Evolutionary conservation across 2,797 vertebrate species (phyloP).

Genomic region (Aphelocoma californica): DNA sequence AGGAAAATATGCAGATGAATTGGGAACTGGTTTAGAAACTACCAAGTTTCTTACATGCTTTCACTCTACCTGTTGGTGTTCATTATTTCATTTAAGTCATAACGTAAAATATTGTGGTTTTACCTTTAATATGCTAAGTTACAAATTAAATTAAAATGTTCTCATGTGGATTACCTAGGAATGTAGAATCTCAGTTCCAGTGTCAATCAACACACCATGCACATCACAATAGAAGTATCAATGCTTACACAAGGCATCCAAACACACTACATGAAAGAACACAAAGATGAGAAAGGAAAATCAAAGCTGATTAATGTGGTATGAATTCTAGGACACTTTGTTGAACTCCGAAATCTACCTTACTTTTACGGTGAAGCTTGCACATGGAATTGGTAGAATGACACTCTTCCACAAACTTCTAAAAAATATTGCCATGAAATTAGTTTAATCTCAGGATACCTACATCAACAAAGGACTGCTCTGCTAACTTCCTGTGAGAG

Average conservation of each 20-base stretch:
- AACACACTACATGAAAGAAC: background rate
- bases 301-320: background rate
- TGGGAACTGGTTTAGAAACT: background rate
- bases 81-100: background rate
- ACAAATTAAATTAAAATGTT: background rate
- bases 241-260: background rate
- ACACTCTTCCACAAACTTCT: background rate
- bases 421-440: background rate
- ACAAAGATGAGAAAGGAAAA: background rate
- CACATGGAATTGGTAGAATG: background rate
- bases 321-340: background rate
- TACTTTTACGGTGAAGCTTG: background rate
- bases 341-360: background rate
- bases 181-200: background rate
- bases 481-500: background rate
- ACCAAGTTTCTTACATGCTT: background rate
- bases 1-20: background rate
- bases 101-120: rapidly evolving
- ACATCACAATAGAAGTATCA: background rate
- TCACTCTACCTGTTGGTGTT: background rate
- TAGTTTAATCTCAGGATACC: background rate
- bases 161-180: background rate
- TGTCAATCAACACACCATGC: background rate
- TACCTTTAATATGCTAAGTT: background rate
- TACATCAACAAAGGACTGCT: background rate